phyloP scores from a whole-genome alignment of 2,113 vertebrate genomes.

The Coracopsis vasa region DNA sequence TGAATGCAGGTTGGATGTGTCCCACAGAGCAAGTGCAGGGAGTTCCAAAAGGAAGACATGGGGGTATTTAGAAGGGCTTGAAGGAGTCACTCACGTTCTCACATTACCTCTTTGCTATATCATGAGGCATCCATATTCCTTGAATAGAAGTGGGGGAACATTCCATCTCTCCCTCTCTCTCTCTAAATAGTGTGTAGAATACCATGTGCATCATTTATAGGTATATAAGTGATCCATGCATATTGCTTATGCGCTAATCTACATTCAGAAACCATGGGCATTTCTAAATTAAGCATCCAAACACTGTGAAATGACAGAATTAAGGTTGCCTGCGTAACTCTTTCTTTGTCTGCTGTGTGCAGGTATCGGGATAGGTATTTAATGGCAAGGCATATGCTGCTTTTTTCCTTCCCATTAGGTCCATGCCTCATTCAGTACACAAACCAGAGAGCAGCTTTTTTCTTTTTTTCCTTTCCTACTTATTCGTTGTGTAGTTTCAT shows the following conservation, averaged over 20 bases:
- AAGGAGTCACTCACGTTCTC: slow-evolving; percentile 39
- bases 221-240: slow-evolving; percentile 10
- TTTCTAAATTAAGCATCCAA: neutral
- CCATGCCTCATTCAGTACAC: neutral
- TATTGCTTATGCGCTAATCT: neutral
- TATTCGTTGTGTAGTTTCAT: neutral
- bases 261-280: neutral
- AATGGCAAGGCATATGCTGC: neutral
- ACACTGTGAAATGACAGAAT: neutral
- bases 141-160: slow-evolving; percentile 64
- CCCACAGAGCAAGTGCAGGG: neutral
- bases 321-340: neutral
- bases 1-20: neutral
- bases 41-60: neutral
- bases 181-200: slow-evolving; percentile 66
- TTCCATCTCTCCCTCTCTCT: slow-evolving; percentile 50
- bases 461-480: neutral
- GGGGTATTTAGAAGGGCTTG: slow-evolving; percentile 17
- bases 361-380: neutral
- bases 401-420: neutral
- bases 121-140: slow-evolving; percentile 60
- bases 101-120: slow-evolving; percentile 53
- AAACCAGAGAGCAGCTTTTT: neutral
- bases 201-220: slow-evolving; percentile 47
- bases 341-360: neutral